Base-by-base conservation (phyloP, 1,140 invertebrate species). In the Nixonia krombeini region DNA sequence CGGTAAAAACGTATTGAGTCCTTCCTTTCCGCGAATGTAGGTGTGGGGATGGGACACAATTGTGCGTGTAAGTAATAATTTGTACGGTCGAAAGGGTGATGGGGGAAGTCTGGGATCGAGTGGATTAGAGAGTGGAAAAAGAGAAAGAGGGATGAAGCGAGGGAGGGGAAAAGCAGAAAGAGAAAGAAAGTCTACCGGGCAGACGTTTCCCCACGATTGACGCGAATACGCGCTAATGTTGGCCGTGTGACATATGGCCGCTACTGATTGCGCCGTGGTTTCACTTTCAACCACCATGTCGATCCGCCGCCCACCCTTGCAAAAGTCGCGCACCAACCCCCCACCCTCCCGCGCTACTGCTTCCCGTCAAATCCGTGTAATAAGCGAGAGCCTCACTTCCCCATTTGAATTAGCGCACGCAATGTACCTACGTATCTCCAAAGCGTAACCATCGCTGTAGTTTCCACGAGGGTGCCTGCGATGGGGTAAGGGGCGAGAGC, bases 221-320 rank as follows among this genome's bases (percentile, higher is more conserved):
- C 72, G 75, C 59, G 50, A 59, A 44, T 50, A 49, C 69, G 59
- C 73, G 63, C 66, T 73, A 72, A 76, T 70, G 73, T 79, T 70
- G 53, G 45, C 58, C 66, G 40, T 31, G 68, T 74, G 72, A 79
- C 75, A 78, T 80, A 80, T 80, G 78, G 78, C 75, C 72, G 66
- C 58, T 67, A 38, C 68, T 76, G 74, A 80, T 80, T 78, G 72
- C 68, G 67, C 44, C 52, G 55, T 56, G 68, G 69, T 79, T 76
- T 75, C 67, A 75, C 72, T 74, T 76, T 78, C 76, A 62, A 76
- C 64, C 74, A 56, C 38, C 58, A 55, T 62, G 59, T 56, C 53
- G 28, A 47, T 57, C 46, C 42, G 25, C 28, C 55, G 29, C 58
- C 55, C 56, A 65, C 63, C 67, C 56, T 51, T 55, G n/a, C 16